These are phyloP conservation scores for Drosophila sp. DNA, from an alignment of 1,140 invertebrate genomes.

Conservation along the genomic window DNA sequence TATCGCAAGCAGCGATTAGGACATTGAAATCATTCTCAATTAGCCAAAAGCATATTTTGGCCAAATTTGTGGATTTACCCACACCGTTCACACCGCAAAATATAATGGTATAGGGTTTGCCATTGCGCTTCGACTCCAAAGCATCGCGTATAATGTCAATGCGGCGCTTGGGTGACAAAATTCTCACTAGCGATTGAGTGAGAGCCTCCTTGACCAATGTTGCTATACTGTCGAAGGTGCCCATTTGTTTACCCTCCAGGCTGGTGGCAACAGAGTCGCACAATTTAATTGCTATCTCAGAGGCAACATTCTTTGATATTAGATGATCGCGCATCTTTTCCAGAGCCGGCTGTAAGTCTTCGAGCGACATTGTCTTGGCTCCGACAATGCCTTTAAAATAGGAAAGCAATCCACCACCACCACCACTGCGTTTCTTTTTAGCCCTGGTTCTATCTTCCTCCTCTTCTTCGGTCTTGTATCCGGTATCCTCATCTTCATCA, in stretches of 20 bases:
- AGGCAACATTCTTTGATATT: constrained; percentile 98
- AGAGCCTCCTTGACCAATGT: constrained; percentile 92
- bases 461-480: constrained; percentile 11
- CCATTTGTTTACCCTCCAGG: constrained; percentile 95
- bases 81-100: constrained; percentile 99
- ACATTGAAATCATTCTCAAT: constrained; percentile 99
- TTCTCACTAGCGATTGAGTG: constrained; percentile 93
- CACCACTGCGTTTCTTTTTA: constrained; percentile 6
- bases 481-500: constrained; percentile 82
- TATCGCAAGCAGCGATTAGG: constrained; percentile 99
- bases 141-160: constrained; percentile 99
- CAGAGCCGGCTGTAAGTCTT: constrained; percentile 92
- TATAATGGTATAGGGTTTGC: constrained; percentile 96
- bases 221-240: constrained; percentile 96
- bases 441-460: constrained; percentile 23
- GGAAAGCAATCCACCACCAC: constrained; percentile 87
- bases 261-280: constrained; percentile 97
- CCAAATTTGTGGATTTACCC: constrained; percentile 99
- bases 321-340: constrained; percentile 98
- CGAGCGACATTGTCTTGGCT: constrained; percentile 89
- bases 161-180: constrained; percentile 96
- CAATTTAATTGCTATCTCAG: constrained; percentile 96
- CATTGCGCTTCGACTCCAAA: constrained; percentile 91
- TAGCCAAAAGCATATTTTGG: constrained; percentile 99
- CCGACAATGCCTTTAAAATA: constrained; percentile 95